Percentiles rank a stretch among this genome's conserved stretches.
Evolutionary conservation across 2,888 invertebrate species (phyloP).

Genomic region (Cephus rjabovi): DNA sequence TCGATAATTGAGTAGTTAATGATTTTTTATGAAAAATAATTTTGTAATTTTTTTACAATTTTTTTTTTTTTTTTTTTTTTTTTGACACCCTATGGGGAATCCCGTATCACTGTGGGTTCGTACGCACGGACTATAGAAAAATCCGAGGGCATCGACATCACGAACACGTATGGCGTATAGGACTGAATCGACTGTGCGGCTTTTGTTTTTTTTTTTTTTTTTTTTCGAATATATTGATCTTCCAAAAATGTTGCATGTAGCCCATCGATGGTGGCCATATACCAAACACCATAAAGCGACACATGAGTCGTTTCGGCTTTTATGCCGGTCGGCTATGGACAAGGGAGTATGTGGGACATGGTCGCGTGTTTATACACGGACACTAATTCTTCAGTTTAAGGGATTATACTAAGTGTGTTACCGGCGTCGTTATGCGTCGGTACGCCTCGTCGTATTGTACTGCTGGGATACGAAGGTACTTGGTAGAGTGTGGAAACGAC

Average conservation of each 20-base stretch:
- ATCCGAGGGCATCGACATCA: too few species aligned
- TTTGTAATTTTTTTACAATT: too few species aligned
- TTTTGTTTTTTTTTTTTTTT: too few species aligned
- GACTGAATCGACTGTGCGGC: too few species aligned
- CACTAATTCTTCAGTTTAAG: constrained; percentile 21
- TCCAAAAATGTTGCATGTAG: background rate
- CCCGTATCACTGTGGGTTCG: too few species aligned
- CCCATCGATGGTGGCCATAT: background rate
- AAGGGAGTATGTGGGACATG: background rate
- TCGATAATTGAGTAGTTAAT: too few species aligned
- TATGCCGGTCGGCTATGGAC: background rate
- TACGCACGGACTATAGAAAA: too few species aligned
- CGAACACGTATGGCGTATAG: too few species aligned
- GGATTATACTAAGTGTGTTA: constrained; percentile 16
- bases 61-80: too few species aligned
- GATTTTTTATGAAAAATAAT: background rate
- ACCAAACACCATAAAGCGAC: background rate
- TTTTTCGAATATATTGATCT: background rate
- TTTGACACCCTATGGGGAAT: too few species aligned
- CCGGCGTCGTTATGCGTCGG: constrained; percentile 8
- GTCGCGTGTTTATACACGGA: constrained; percentile 11
- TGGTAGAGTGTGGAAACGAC: background rate
- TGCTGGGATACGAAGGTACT: background rate
- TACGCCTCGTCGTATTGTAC: background rate
- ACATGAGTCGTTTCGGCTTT: background rate